Base-by-base conservation (phyloP, 2,888 invertebrate genomes). In the Beris morrisii region DNA sequence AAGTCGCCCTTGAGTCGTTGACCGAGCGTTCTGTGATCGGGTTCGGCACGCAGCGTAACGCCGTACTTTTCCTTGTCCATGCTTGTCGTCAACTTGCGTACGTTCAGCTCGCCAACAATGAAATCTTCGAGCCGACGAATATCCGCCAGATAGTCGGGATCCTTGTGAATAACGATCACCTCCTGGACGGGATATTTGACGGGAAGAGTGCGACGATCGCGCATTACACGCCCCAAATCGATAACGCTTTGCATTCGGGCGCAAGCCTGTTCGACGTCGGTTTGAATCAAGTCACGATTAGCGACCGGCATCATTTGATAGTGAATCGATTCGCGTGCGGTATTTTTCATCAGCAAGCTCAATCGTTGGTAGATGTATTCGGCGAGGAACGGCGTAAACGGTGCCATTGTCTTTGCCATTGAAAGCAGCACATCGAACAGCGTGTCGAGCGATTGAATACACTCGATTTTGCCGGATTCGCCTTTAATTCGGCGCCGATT, bases 141-240 rank as follows among this genome's bases (percentile, higher is more conserved):
- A 73, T 95, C 93, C 4, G 87, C 82, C 67, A 98, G 84, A 73
- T 91, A 91, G 46, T 87, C 83, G 13, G 84, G 80, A 74, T 95
- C 92, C 72, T 92, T 91, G 78, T 97, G 94, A 72, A 99, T 92
- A 5, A 98, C 90, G n/a, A 98, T 89, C 72, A 98, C 88, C 82
- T 97, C 97, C 15, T 93, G 94, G 69, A 99, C 82, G 0, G 99
- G 99, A 82, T 97, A 97, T 84, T 97, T 98, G 3, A 96, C 86
- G 0, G 98, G 97, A 69, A 97, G 86, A 3, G 95, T 95, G 78
- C 93, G 93, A 54, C 96, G 86, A 77, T 99, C 99, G 68, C 99
- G 85, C 68, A 97, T 85, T 7, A 97, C 89, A 71, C 99, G 86
- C 0, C 97, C 97, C 38, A 98, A 82, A 78, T 98, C 98, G 70